These are phyloP conservation scores for Actenoides lindsayi DNA, from an alignment of 2,113 vertebrate genomes.

Conservation along the genomic window DNA sequence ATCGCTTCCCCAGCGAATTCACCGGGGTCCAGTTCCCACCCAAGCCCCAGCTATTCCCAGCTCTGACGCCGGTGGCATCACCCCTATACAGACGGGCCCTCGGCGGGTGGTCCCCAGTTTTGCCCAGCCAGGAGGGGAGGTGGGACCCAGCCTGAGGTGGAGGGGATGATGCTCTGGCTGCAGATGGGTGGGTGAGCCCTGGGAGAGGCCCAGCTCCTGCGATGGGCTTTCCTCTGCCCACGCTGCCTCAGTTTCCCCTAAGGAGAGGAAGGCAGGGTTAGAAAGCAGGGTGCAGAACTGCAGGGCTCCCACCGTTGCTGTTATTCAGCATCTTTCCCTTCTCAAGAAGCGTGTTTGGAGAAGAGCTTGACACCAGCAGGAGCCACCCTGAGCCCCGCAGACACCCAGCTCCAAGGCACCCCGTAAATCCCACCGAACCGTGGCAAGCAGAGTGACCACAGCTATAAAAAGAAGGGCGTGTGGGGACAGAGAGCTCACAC, in stretches of 20 bases:
- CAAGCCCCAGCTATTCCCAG: neutral
- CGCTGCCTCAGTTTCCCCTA: neutral
- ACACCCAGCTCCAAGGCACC: neutral
- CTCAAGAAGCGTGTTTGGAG: neutral
- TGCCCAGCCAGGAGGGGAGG: neutral
- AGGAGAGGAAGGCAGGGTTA: neutral
- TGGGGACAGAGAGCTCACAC: neutral
- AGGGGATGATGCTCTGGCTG: neutral
- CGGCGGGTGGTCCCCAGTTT: neutral
- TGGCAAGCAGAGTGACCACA: rapidly evolving
- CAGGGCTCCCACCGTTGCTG: neutral
- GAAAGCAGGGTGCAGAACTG: neutral
- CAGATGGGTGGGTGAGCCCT: neutral
- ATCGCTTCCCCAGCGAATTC: rapidly evolving
- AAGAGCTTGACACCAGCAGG: neutral
- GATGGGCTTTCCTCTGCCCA: neutral
- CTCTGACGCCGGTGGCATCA: rapidly evolving
- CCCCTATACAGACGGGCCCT: rapidly evolving
- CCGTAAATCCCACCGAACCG: neutral
- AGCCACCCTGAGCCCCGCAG: neutral
- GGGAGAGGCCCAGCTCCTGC: neutral
- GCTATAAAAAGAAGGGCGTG: neutral
- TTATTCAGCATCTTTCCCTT: neutral
- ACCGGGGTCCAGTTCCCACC: neutral
- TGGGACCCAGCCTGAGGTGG: rapidly evolving